Base-by-base conservation (phyloP, 2,888 invertebrate genomes). In the Amiota minor region DNA sequence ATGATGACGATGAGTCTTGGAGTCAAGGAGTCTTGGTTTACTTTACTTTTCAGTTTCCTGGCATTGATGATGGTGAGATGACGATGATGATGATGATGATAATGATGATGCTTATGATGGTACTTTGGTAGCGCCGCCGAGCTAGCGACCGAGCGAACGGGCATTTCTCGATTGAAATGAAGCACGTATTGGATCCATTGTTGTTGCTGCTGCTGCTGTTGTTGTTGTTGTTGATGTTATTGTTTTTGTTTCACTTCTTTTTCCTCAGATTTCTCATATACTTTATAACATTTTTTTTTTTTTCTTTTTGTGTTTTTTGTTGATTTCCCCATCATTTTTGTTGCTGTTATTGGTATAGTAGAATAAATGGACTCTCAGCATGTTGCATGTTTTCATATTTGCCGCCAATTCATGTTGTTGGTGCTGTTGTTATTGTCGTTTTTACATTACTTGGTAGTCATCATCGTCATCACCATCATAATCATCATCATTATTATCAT, bases 401-500 rank as follows among this genome's bases (percentile, higher is more conserved):
- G 50, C 67, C 67, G 67, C 67, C 53, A 53, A 35, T 20, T 53
- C 23, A 35, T n/a, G 14, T 14, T n/a, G 14, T 14, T n/a, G 50
- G 4, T 50, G 50, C 6, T 62, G 18, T 62, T 62, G 35, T n/a
- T 62, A 45, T 35, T 49, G 35, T 62, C 14, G 23, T 45, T 68
- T 68, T 50, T 53, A 68, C 53, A 68, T 68, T 68, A 68, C 67
- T 68, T 53, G 65, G 65, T 65, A 53, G 67, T 68, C 59, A n/a
- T 50, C n/a, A 35, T 35, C 6, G 6, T 23, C 2, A 23, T 35
- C 4, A 35, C 6, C 35, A 35, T 35, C 6, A 35, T 23, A 3
- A 23, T 35, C 4, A 35, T 35, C 35, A 35, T 73, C 69, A 12
- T 74, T 71, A 73, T 75, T 75, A 75, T 74, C 71, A 79, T 49